Evolutionary conservation across 2,797 vertebrate genomes (phyloP).

Genomic region (Amblyraja radiata): DNA sequence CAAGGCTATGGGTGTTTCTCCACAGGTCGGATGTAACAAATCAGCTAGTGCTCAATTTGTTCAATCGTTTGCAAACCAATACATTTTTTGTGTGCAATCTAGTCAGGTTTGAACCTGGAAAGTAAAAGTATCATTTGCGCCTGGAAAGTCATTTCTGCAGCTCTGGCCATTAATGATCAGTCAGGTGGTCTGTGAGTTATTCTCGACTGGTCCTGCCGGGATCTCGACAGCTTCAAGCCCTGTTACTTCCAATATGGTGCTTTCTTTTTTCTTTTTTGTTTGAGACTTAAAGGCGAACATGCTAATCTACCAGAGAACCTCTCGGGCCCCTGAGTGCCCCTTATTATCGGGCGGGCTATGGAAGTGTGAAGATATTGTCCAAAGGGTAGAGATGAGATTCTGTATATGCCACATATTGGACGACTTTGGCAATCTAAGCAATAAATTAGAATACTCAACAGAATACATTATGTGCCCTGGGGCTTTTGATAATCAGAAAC

Average conservation of each 20-base stretch:
- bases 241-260: constrained; percentile 8
- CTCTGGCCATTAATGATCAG: background rate
- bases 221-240: background rate
- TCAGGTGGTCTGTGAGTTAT: background rate
- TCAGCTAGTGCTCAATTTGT: background rate
- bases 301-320: background rate
- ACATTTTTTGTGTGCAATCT: background rate
- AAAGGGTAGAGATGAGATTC: background rate
- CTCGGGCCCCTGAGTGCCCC: background rate
- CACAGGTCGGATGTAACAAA: background rate
- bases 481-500: background rate
- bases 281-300: background rate
- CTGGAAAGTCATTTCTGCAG: background rate
- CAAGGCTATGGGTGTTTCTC: background rate
- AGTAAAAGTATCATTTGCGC: background rate
- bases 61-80: background rate
- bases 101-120: background rate
- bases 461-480: background rate
- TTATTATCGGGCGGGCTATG: background rate
- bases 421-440: background rate
- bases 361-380: background rate
- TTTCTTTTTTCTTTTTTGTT: background rate
- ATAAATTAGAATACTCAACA: background rate
- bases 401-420: background rate
- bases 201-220: background rate